Evolutionary conservation across 2,113 vertebrate genomes (phyloP).

Genomic region (Pholis gunnellus): DNA sequence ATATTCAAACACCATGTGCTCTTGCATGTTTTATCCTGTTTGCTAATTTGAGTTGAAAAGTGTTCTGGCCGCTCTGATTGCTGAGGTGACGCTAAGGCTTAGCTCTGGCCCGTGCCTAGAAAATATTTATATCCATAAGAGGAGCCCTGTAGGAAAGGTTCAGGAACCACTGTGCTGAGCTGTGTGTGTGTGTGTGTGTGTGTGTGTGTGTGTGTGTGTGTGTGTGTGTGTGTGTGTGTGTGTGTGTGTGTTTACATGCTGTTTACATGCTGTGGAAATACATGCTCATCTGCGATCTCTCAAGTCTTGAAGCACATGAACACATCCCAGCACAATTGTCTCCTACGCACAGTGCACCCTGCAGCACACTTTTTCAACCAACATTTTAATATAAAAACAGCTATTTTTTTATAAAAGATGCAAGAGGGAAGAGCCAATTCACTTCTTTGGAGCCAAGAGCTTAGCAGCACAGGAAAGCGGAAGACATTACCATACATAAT

Average conservation of each 20-base stretch:
- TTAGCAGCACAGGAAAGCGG: not conserved
- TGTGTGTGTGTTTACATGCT: slow-evolving; percentile 4
- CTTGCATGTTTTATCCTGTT: not conserved
- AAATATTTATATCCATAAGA: not conserved
- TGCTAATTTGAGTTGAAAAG: not conserved
- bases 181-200: not conserved
- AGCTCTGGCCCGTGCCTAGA: no score
- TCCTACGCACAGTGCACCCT: slow-evolving; percentile 11
- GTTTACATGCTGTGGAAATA: slow-evolving; percentile 16
- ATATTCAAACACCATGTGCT: not conserved
- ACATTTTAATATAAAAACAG: not conserved
- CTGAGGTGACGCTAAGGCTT: not conserved
- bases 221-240: no score
- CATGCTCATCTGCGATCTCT: slow-evolving; percentile 15
- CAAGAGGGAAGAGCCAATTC: not conserved
- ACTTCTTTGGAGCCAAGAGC: not conserved
- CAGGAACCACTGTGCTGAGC: not conserved
- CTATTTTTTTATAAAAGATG: slow-evolving; percentile 13
- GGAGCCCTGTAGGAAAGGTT: not conserved
- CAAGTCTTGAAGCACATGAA: slow-evolving; percentile 15
- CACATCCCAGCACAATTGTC: slow-evolving; percentile 8
- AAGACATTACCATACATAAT: not conserved
- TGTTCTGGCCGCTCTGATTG: slow-evolving; percentile 4
- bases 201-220: no score
- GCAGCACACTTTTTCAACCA: slow-evolving; percentile 19